phyloP scores from a whole-genome alignment of 1,140 invertebrate species.

The Alviniconcha marisindica region DNA sequence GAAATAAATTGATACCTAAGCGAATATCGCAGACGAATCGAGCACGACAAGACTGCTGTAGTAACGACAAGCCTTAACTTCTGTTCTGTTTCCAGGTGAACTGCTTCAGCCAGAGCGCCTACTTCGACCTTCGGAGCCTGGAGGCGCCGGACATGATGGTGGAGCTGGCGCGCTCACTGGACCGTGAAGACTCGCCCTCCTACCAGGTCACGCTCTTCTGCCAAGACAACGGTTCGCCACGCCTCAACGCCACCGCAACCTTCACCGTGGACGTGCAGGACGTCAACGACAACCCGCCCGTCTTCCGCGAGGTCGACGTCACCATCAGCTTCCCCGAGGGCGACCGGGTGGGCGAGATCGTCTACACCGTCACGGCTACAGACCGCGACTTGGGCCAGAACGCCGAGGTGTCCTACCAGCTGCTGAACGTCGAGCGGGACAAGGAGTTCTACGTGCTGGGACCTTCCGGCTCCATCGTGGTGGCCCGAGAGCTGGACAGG shows the following conservation, averaged over 20 bases:
- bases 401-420: slow-evolving; percentile 77
- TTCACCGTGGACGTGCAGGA: slow-evolving; percentile 94
- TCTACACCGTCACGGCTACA: slow-evolving; percentile 85
- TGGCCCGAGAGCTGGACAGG: slow-evolving; percentile 82
- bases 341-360: slow-evolving; percentile 50
- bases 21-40: no score
- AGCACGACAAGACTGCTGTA: no score
- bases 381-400: slow-evolving; percentile 93
- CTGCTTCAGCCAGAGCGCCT: slow-evolving; percentile 82
- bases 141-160: slow-evolving; percentile 50
- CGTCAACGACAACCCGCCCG: slow-evolving; percentile 96
- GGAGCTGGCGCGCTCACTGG: slow-evolving; percentile 44
- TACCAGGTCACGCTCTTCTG: slow-evolving; percentile 59
- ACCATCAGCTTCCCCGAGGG: slow-evolving; percentile 53
- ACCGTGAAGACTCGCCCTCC: slow-evolving; percentile 50
- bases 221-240: slow-evolving; percentile 84
- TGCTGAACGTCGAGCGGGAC: slow-evolving; percentile 48
- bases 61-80: no score
- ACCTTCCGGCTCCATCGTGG: slow-evolving; percentile 80
- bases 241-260: slow-evolving; percentile 82
- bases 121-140: slow-evolving; percentile 53
- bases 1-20: no score
- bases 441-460: slow-evolving; percentile 80
- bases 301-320: slow-evolving; percentile 89
- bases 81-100: no score